Percentiles rank a stretch among this genome's conserved stretches.
Conservation (phyloP, 2,113 vertebrate species). For the Chitala chitala region DNA sequence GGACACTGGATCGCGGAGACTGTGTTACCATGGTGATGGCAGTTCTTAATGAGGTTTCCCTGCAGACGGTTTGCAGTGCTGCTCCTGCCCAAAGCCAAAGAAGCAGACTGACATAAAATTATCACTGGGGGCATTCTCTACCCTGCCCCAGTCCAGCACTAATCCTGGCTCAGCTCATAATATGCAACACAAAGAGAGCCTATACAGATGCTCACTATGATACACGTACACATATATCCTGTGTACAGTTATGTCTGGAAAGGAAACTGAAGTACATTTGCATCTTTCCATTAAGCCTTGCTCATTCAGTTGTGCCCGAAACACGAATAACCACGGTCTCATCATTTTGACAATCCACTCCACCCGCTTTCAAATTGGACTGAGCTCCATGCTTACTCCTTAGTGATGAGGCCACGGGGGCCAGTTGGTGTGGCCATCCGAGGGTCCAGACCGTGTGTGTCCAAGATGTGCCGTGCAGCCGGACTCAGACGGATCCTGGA, state of each 20-base stretch:
- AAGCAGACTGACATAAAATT: not conserved
- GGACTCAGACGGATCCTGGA: slow-evolving; percentile 84
- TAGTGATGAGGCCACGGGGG: slow-evolving; percentile 85
- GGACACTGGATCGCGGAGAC: slow-evolving; percentile 49
- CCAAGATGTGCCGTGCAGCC: slow-evolving; percentile 86
- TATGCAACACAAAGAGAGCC: too few relatives aligned
- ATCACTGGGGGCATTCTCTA: not conserved
- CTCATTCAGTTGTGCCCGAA: too few relatives aligned
- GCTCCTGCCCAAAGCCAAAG: not conserved
- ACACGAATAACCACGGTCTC: too few relatives aligned
- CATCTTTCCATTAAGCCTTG: too few relatives aligned
- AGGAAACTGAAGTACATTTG: too few relatives aligned
- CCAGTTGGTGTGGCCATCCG: slow-evolving; percentile 71
- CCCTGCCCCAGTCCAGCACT: not conserved
- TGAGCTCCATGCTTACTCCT: slow-evolving; percentile 73
- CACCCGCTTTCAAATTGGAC: not conserved
- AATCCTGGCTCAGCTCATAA: too few relatives aligned
- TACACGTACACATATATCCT: too few relatives aligned
- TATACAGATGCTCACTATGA: too few relatives aligned
- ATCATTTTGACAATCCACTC: too few relatives aligned
- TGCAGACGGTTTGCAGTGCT: slow-evolving; percentile 36
- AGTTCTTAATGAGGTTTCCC: slow-evolving; percentile 56
- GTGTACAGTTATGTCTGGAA: too few relatives aligned
- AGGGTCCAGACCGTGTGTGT: slow-evolving; percentile 73
- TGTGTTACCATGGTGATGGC: slow-evolving; percentile 55